Evolutionary conservation across 2,888 invertebrate species (phyloP).

Genomic region (Terebella lapidaria): DNA sequence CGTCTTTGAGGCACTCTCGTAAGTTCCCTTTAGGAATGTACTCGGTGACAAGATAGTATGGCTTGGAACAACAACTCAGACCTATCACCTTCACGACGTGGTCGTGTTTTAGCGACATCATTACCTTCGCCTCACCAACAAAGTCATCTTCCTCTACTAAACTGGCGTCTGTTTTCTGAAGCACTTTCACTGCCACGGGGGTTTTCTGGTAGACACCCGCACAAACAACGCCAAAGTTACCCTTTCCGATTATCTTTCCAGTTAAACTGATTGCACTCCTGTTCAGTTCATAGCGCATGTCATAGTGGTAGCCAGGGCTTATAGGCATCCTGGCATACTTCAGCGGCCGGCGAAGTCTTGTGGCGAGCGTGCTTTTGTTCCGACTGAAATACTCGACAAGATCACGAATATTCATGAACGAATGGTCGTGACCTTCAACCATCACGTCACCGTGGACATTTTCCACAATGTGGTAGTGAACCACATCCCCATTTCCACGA

Average conservation of each 20-base stretch:
- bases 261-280: constrained; percentile 17
- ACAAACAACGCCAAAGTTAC: constrained; percentile 26
- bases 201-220: constrained; percentile 18
- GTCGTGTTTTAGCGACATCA: constrained; percentile 25
- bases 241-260: constrained; percentile 23
- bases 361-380: constrained; percentile 24
- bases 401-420: constrained; percentile 27
- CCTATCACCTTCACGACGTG: constrained; percentile 26
- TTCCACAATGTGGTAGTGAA: constrained; percentile 27
- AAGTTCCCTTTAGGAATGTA: constrained; percentile 25
- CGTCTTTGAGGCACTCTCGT: constrained; percentile 20
- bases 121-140: constrained; percentile 23
- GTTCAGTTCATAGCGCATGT: constrained; percentile 19
- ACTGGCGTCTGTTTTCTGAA: constrained; percentile 21
- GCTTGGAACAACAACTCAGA: constrained; percentile 21
- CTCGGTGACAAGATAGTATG: constrained; percentile 27
- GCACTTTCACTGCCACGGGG: constrained; percentile 26
- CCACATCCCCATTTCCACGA: constrained; percentile 19
- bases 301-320: constrained; percentile 26
- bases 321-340: constrained; percentile 23
- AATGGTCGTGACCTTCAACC: constrained; percentile 27
- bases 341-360: constrained; percentile 23
- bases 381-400: constrained; percentile 25
- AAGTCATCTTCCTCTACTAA: constrained; percentile 27
- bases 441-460: constrained; percentile 28